A percentile compares a stretch with the other conserved stretches of the same genome.
Conservation (phyloP, 2,888 invertebrate species). For the Polydrusus cervinus region DNA sequence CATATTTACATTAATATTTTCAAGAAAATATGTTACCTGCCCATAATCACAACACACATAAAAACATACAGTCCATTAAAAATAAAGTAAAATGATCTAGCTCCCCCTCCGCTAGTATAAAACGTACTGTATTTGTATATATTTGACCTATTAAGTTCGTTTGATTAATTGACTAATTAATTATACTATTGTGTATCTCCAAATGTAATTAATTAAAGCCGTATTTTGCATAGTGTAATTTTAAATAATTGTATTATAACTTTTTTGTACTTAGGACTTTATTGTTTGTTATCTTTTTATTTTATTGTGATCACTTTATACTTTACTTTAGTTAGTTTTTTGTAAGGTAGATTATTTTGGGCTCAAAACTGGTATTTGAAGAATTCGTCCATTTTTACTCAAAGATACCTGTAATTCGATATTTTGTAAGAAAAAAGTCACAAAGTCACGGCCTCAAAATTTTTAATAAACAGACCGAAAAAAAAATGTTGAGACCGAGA, state of each 20-base stretch:
- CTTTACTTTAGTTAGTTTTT: background rate
- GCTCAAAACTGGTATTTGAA: too few species aligned
- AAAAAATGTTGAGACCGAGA: too few species aligned
- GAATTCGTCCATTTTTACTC: too few species aligned
- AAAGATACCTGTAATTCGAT: too few species aligned
- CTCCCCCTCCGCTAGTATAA: constrained; percentile 46
- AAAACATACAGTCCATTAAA: constrained; percentile 24
- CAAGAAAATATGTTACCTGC: constrained; percentile 10
- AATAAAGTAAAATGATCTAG: constrained; percentile 29
- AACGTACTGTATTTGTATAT: constrained; percentile 37
- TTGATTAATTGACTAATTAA: constrained; percentile 2
- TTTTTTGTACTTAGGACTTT: constrained; percentile 39
- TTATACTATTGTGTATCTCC: constrained; percentile 29
- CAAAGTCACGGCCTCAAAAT: too few species aligned
- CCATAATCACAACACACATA: constrained; percentile 2
- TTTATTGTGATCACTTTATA: constrained; percentile 17
- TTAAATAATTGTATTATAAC: constrained; percentile 35
- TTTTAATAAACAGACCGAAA: too few species aligned
- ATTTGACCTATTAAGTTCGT: constrained; percentile 25
- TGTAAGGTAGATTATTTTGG: background rate
- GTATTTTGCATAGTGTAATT: constrained; percentile 34
- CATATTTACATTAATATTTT: constrained; percentile 5
- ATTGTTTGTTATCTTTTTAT: constrained; percentile 13
- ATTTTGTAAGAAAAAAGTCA: too few species aligned
- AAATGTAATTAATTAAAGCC: constrained; percentile 35